Evolutionary conservation across 2,797 vertebrate species (phyloP).

Genomic region (Caiman crocodilus): DNA sequence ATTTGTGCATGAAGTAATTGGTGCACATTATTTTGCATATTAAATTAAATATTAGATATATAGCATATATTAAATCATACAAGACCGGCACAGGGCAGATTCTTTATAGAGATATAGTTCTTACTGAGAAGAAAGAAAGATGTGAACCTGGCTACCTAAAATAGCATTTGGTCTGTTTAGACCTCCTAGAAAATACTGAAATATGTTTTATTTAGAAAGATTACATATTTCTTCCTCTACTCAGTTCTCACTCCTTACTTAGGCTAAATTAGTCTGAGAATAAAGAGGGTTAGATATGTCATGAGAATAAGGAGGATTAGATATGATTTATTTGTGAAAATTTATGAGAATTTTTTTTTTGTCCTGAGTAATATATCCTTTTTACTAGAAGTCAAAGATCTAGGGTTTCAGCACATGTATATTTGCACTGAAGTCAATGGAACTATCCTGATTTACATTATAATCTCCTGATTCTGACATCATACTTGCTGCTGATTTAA

Average conservation of each 20-base stretch:
- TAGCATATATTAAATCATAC: slow-evolving; percentile 15
- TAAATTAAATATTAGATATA: neutral
- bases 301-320: neutral
- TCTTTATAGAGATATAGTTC: neutral
- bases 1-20: too few species aligned
- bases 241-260: neutral
- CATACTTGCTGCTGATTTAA: slow-evolving; percentile 54
- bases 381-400: neutral
- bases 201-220: neutral
- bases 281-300: neutral
- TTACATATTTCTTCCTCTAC: neutral
- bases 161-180: neutral
- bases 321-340: neutral
- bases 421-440: neutral
- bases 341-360: slow-evolving; percentile 26
- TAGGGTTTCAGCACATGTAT: slow-evolving; percentile 34
- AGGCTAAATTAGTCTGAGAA: too few species aligned
- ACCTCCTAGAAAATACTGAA: neutral
- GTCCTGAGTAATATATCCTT: neutral
- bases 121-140: neutral
- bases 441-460: neutral
- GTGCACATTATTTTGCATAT: too few species aligned
- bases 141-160: neutral
- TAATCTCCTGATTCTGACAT: slow-evolving; percentile 60
- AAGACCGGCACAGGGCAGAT: neutral